Evolutionary conservation across 2,113 vertebrate species (phyloP), one percentile per base, ranked within the genome.

Genomic region (Apteryx mantelli): DNA sequence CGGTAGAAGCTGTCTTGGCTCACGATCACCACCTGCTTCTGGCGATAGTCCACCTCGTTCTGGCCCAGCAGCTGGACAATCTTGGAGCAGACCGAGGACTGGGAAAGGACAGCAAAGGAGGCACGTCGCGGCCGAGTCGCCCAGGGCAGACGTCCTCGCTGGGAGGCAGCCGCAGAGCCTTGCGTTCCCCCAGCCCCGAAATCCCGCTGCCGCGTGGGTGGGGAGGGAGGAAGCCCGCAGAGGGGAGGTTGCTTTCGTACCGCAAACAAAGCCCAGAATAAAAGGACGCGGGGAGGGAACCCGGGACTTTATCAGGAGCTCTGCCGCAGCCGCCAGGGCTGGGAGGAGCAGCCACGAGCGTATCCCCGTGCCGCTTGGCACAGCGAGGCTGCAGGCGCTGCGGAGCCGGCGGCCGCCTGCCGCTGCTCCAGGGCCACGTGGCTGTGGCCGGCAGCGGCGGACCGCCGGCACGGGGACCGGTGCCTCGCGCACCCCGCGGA

Each of bases 1-100:
- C 98, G 98, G 97, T 99, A 99, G 98, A 99, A 99, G 97, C 99
- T 99, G 96, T 99, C 99, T 93, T 99, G 99, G 97, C 99, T 99
- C 88, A 99, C 98, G n/a, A 99, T 99, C 71, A 98, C 99, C 97
- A 99, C 99, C 97, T 99, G 99, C 84, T 99, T 98, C 98, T 99
- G 99, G 93, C 98, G 99, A 89, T 99, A 98, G 95, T 99, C 99
- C 66, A 99, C 99, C 95, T 99, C 99, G 3, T 99, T 99, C 98
- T 99, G 99, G 25, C 99, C 99, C 96, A 99, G 98, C 92, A 99
- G 98, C 98, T 99, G 99, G 95, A 99, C 99, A 2, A 99, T 99
- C 98, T 99, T 99, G 87, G 98, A 99, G 70, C 99, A 99, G 5
- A 99, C 99, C 0, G 99, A 99, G 0, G 99, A 99, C 99, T 99